Evolutionary conservation across 2,797 vertebrate genomes (phyloP).

Genomic region (Staurois parvus): DNA sequence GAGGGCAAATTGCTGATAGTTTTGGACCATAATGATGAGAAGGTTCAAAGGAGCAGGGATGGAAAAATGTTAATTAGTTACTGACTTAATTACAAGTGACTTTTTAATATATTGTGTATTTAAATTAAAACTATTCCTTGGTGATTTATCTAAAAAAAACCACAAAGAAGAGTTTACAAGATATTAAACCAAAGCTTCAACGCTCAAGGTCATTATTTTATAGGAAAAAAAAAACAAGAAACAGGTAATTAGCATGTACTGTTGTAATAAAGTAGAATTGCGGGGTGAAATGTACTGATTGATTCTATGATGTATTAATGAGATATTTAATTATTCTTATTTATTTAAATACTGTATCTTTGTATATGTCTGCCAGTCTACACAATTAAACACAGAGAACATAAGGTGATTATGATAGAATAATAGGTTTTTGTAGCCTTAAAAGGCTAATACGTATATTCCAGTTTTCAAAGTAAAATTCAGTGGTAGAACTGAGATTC

Average conservation of each 20-base stretch:
- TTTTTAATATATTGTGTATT: constrained; percentile 5
- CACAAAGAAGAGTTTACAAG: not conserved
- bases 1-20: no score
- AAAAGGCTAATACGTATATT: not conserved
- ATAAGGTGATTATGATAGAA: not conserved
- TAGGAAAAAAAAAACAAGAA: no score
- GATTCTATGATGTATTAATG: not conserved
- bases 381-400: not conserved
- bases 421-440: not conserved
- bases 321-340: not conserved
- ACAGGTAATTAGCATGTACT: no score
- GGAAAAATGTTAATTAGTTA: constrained; percentile 13
- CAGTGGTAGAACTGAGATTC: no score
- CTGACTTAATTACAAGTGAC: constrained; percentile 7
- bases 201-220: no score
- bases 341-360: not conserved
- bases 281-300: not conserved
- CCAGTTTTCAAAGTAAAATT: no score
- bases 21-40: no score
- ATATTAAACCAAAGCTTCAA: not conserved
- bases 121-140: constrained; percentile 15
- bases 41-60: no score
- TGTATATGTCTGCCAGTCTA: not conserved
- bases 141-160: not conserved
- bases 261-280: not conserved